Evolutionary conservation across 2,888 invertebrate genomes (phyloP).

Genomic region (Conus canariensis): DNA sequence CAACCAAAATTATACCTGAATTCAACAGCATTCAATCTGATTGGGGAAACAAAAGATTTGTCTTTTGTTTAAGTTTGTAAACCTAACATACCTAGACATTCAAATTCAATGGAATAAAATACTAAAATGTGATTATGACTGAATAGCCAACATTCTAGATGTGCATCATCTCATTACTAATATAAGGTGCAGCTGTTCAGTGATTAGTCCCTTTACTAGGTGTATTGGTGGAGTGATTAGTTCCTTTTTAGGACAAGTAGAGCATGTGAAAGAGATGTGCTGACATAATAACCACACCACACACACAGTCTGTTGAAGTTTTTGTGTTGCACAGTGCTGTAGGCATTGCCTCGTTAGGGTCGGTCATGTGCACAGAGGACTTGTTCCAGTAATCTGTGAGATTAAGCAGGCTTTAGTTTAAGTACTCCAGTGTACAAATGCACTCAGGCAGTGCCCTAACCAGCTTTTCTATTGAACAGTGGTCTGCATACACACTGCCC

Average conservation of each 20-base stretch:
- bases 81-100: too few relatives aligned
- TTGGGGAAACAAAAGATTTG: too few relatives aligned
- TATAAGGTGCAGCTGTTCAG: background rate
- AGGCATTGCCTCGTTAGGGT: background rate
- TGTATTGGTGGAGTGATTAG: background rate
- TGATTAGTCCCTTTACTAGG: background rate
- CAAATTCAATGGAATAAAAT: too few relatives aligned
- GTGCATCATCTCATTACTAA: too few relatives aligned
- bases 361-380: background rate
- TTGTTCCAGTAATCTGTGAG: slow-evolving; percentile 8
- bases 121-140: too few relatives aligned
- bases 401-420: background rate
- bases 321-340: background rate
- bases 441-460: background rate
- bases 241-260: background rate
- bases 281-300: too few relatives aligned
- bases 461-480: background rate
- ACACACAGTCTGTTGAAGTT: background rate
- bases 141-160: too few relatives aligned
- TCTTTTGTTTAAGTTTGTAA: too few relatives aligned
- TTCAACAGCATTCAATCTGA: too few relatives aligned
- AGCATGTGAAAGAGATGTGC: background rate
- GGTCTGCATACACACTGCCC: background rate
- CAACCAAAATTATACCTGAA: too few relatives aligned
- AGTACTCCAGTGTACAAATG: background rate